Percentiles rank a stretch among this genome's conserved stretches.
Conservation (phyloP, 92 coral and sea anemone species). For the Parazoanthus atlanticus region DNA sequence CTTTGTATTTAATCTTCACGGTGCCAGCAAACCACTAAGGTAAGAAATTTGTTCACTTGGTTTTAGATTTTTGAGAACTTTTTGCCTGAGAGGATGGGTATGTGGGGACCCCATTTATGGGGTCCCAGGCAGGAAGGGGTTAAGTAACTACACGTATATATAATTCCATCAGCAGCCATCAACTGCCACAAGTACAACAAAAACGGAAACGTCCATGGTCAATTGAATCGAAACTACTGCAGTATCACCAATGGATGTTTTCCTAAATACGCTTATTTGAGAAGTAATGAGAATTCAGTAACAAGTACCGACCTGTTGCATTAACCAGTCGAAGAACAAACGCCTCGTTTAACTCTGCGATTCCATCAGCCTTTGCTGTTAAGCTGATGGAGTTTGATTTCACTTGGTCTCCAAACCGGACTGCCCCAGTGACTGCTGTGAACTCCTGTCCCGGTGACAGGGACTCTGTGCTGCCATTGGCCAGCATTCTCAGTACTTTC, state of each 20-base stretch:
- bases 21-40: too few relatives aligned
- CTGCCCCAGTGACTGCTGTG: conserved; percentile 54
- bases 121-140: too few relatives aligned
- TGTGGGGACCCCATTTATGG: too few relatives aligned
- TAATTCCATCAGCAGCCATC: not conserved
- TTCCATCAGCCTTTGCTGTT: conserved; percentile 61
- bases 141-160: too few relatives aligned
- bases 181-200: not conserved
- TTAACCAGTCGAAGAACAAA: conserved; percentile 80
- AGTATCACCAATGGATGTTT: not conserved
- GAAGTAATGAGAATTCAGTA: not conserved
- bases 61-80: too few relatives aligned
- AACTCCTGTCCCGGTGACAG: conserved; percentile 80
- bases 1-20: too few relatives aligned
- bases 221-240: not conserved
- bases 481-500: conserved; percentile 56
- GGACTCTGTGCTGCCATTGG: conserved; percentile 59
- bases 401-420: conserved; percentile 62
- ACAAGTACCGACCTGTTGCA: conserved; percentile 77
- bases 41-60: too few relatives aligned
- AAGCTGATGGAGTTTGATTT: conserved; percentile 47
- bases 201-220: not conserved
- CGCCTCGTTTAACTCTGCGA: conserved; percentile 85
- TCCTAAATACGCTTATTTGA: not conserved
- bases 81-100: too few relatives aligned